Evolutionary conservation across 2,797 vertebrate genomes (phyloP).

Genomic region (Anas flavirostris): DNA sequence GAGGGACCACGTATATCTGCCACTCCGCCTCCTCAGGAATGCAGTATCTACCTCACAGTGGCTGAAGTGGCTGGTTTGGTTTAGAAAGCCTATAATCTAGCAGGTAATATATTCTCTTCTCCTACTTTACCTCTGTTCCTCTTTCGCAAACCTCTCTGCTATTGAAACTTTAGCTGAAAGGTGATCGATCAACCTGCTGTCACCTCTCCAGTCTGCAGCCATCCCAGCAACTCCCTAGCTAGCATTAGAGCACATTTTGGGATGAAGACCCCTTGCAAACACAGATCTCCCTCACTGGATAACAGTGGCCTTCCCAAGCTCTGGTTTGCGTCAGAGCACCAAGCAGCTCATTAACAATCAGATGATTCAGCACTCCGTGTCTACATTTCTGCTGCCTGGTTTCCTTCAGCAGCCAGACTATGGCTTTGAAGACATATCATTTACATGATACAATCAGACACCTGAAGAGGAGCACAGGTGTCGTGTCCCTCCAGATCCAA

Average conservation of each 20-base stretch:
- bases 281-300: not conserved
- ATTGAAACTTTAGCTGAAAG: not conserved
- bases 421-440: conserved; percentile 36
- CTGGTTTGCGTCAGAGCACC: conserved; percentile 39
- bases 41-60: not conserved
- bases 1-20: not conserved
- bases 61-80: not conserved
- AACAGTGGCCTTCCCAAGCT: not conserved
- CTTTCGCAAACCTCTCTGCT: not conserved
- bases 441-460: conserved; percentile 48
- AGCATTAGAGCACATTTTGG: not conserved
- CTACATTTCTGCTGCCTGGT: conserved; percentile 21
- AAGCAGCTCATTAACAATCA: conserved; percentile 37
- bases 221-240: not conserved
- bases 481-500: conserved; percentile 4
- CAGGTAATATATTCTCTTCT: not conserved
- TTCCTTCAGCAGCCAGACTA: conserved; percentile 35
- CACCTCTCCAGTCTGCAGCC: not conserved
- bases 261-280: not conserved
- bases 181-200: not conserved
- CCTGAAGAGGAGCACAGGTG: conserved; percentile 17
- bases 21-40: not conserved
- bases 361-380: conserved; percentile 53
- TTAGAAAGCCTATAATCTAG: not conserved
- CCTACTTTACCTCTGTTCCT: not conserved